These are phyloP conservation scores for Lontra canadensis DNA, from an alignment of 2,113 vertebrate genomes.

Conservation along the genomic window DNA sequence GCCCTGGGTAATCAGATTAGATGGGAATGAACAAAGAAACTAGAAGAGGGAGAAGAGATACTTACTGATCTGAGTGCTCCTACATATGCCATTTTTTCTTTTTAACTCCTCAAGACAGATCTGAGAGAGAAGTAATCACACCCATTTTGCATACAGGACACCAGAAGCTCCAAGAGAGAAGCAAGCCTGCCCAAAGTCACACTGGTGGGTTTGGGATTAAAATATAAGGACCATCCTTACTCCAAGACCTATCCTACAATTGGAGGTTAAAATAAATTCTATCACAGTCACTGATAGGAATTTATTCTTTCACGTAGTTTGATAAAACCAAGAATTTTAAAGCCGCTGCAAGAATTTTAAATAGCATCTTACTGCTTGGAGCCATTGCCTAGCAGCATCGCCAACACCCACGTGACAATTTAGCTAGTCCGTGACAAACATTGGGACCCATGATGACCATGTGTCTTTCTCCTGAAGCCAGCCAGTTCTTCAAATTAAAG, in stretches of 20 bases:
- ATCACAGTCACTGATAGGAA: background rate
- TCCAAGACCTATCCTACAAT: background rate
- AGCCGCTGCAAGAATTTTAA: background rate
- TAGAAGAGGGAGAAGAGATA: background rate
- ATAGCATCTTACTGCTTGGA: background rate
- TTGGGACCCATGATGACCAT: background rate
- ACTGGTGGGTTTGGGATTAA: background rate
- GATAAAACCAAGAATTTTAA: background rate
- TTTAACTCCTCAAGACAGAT: background rate
- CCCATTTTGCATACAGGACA: background rate
- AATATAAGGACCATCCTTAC: background rate
- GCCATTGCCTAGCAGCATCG: background rate
- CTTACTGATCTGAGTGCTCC: background rate
- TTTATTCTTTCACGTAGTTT: background rate
- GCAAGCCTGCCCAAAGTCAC: fast-evolving
- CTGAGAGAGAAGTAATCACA: background rate
- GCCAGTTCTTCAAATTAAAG: background rate
- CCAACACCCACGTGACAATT: background rate
- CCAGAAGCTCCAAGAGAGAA: background rate
- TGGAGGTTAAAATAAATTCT: background rate
- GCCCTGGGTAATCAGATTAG: background rate
- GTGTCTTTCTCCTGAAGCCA: background rate
- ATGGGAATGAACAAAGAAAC: background rate
- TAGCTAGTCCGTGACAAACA: background rate
- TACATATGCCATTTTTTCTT: background rate